These are phyloP conservation scores for Myathropa florea DNA, from an alignment of 2,888 invertebrate species.

Conservation along the genomic window DNA sequence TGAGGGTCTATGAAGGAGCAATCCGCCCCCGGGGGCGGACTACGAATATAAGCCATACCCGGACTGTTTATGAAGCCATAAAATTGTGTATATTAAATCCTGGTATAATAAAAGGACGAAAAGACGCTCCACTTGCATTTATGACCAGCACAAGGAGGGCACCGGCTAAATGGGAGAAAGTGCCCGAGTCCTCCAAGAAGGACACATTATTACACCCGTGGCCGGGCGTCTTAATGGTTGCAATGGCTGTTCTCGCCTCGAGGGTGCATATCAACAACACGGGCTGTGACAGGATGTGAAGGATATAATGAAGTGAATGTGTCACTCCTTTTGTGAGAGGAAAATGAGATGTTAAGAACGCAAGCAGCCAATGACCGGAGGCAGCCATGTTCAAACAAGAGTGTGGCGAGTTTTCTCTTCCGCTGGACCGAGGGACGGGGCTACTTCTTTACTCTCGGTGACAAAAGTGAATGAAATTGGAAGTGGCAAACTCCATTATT, in stretches of 20 bases:
- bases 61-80: conserved; percentile 68
- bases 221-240: conserved; percentile 37
- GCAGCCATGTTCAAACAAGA: neutral
- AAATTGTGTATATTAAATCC: conserved; percentile 70
- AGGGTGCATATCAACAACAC: conserved; percentile 45
- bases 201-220: conserved; percentile 54
- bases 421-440: neutral
- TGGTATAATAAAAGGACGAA: conserved; percentile 66
- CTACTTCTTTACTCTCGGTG: neutral
- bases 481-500: conserved; percentile 55
- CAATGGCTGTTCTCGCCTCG: conserved; percentile 36
- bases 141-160: conserved; percentile 49
- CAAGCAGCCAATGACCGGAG: conserved; percentile 29
- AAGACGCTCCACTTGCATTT: conserved; percentile 65
- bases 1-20: neutral
- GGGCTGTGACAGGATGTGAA: conserved; percentile 5
- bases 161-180: conserved; percentile 37
- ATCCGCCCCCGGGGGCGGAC: conserved; percentile 33
- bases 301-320: conserved; percentile 44
- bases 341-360: conserved; percentile 62
- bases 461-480: conserved; percentile 59
- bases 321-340: conserved; percentile 51
- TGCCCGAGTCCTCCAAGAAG: conserved; percentile 32
- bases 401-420: neutral
- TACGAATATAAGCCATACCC: conserved; percentile 54